Evolutionary conservation across 2,113 vertebrate species (phyloP).

Genomic region (Vidua macroura): DNA sequence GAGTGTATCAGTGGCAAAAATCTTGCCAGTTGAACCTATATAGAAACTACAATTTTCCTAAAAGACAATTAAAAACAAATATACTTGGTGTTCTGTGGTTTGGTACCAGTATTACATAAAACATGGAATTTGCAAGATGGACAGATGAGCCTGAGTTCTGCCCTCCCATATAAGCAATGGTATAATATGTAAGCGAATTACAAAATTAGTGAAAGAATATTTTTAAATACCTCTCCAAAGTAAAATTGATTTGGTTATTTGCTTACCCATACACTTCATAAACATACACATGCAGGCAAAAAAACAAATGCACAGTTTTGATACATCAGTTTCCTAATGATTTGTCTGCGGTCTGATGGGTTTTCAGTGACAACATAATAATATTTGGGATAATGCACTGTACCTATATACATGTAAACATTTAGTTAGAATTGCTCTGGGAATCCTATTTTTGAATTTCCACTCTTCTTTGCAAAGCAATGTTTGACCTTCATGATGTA

Average conservation of each 20-base stretch:
- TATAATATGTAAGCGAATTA: background rate
- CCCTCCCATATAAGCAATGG: background rate
- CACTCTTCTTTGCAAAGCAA: conserved; percentile 17
- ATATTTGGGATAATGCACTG: background rate
- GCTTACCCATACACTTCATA: background rate
- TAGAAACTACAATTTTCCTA: background rate
- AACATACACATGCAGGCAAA: background rate
- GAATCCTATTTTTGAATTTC: conserved; percentile 33
- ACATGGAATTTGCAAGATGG: background rate
- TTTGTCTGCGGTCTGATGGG: background rate
- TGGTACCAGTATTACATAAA: background rate
- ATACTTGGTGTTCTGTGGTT: background rate
- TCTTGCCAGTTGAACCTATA: background rate
- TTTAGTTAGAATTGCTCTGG: background rate
- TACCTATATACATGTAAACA: background rate
- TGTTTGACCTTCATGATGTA: conserved; percentile 53
- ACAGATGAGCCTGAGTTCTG: background rate
- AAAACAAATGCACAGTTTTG: background rate
- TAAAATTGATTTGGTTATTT: background rate
- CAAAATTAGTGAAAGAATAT: background rate
- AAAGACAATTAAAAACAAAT: background rate
- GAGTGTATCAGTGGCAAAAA: background rate
- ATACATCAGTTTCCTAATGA: background rate
- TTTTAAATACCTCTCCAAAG: background rate
- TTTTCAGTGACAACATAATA: background rate